Percentiles rank a stretch among this genome's conserved stretches.
Evolutionary conservation across 2,797 vertebrate genomes (phyloP).

Genomic region (Chiloscyllium punctatum): DNA sequence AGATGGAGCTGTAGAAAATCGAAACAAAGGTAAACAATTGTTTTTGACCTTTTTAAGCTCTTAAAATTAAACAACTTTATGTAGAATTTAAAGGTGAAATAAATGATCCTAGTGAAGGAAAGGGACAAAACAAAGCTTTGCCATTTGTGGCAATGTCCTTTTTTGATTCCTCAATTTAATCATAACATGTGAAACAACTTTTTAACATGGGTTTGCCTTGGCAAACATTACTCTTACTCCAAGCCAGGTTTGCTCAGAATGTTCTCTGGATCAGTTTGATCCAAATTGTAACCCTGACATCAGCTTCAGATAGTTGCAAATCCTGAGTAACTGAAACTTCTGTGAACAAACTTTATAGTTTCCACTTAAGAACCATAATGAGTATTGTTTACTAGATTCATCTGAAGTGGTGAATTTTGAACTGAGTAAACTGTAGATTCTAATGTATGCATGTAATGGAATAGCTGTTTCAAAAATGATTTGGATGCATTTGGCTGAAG

Average conservation of each 20-base stretch:
- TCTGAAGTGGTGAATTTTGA: background rate
- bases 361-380: background rate
- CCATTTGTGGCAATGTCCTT: background rate
- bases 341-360: background rate
- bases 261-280: background rate
- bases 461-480: background rate
- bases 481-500: background rate
- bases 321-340: background rate
- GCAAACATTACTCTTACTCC: background rate
- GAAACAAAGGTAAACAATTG: conserved; percentile 84
- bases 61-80: too few species aligned
- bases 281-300: background rate
- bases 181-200: too few species aligned
- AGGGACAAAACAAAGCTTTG: background rate
- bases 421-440: background rate
- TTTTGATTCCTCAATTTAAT: background rate
- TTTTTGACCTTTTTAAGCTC: background rate
- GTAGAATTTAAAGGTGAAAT: too few species aligned
- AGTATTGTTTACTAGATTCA: background rate
- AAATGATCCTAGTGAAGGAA: background rate
- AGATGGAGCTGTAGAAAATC: conserved; percentile 88
- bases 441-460: background rate
- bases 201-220: too few species aligned
- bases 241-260: background rate
- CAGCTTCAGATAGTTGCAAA: background rate